Percentiles rank a stretch among this genome's conserved stretches.
These are phyloP conservation scores for Crossocerus cetratus DNA, from an alignment of 2,888 invertebrate species.

Conservation along the genomic window DNA sequence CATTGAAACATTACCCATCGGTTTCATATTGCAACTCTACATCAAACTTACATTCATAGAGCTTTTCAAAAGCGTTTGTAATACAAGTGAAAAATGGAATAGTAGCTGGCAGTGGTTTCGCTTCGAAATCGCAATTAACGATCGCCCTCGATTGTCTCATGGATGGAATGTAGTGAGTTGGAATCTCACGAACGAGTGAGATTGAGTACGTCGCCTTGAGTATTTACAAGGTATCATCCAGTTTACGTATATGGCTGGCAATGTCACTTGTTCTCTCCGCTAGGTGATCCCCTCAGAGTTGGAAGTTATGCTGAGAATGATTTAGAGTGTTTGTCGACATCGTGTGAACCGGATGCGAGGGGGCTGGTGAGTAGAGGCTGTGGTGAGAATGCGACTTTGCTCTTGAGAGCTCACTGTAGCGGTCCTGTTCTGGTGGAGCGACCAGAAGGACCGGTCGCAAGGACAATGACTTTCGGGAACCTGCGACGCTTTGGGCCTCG, in stretches of 20 bases:
- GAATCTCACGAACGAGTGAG: too few species aligned
- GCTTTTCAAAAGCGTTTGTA: too few species aligned
- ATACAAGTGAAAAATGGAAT: too few species aligned
- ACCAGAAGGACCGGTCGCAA: constrained; percentile 91
- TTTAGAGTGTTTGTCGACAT: constrained; percentile 74
- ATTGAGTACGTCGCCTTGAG: too few species aligned
- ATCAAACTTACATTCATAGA: too few species aligned
- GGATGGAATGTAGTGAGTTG: too few species aligned
- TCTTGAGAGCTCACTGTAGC: constrained; percentile 74
- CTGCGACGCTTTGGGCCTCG: constrained; percentile 90
- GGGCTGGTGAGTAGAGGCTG: constrained; percentile 72
- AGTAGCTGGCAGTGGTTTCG: too few species aligned
- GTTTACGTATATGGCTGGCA: background rate
- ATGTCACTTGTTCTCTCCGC: too few species aligned
- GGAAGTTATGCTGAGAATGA: constrained; percentile 74
- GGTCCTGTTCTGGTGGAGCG: constrained; percentile 80
- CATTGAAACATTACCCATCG: too few species aligned
- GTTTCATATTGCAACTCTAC: too few species aligned
- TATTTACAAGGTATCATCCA: background rate
- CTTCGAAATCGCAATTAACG: too few species aligned
- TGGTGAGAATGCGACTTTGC: constrained; percentile 76
- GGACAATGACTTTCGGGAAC: constrained; percentile 91
- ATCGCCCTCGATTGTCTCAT: too few species aligned
- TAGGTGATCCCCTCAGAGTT: constrained; percentile 58
- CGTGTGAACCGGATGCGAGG: constrained; percentile 73